These are phyloP conservation scores for Spheniscus humboldti DNA, from an alignment of 2,797 vertebrate species.

Conservation along the genomic window DNA sequence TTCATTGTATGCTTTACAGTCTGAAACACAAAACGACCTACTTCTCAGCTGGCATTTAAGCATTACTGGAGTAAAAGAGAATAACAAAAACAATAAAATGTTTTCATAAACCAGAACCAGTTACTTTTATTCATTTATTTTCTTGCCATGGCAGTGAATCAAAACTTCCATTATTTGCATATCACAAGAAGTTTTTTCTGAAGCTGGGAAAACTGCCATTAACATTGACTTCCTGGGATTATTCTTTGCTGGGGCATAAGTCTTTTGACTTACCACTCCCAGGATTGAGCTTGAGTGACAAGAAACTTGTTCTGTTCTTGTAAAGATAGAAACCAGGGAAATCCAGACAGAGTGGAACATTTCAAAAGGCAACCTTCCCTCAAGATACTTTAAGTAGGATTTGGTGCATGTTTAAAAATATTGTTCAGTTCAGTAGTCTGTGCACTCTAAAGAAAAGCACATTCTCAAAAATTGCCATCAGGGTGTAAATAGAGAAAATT, in stretches of 20 bases:
- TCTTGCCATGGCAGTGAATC: background rate
- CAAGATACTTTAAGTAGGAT: background rate
- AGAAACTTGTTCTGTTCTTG: background rate
- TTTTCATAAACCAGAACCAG: background rate
- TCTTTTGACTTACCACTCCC: background rate
- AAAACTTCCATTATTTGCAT: background rate
- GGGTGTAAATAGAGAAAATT: background rate
- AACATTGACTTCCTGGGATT: background rate
- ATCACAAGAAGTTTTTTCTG: background rate
- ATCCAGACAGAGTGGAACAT: background rate
- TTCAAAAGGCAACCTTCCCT: background rate
- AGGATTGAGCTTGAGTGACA: background rate
- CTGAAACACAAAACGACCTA: background rate
- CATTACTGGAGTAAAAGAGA: background rate
- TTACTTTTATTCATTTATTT: background rate
- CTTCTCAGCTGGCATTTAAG: background rate
- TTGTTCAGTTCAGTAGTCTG: background rate
- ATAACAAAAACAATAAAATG: background rate
- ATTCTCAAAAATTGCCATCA: background rate
- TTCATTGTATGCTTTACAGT: background rate
- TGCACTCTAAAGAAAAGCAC: background rate
- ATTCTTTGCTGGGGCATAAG: background rate
- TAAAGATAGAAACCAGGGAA: background rate
- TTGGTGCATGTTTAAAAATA: background rate
- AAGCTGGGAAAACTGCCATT: background rate